These are phyloP conservation scores for Passer domesticus DNA, from an alignment of 2,113 vertebrate species.

Conservation along the genomic window DNA sequence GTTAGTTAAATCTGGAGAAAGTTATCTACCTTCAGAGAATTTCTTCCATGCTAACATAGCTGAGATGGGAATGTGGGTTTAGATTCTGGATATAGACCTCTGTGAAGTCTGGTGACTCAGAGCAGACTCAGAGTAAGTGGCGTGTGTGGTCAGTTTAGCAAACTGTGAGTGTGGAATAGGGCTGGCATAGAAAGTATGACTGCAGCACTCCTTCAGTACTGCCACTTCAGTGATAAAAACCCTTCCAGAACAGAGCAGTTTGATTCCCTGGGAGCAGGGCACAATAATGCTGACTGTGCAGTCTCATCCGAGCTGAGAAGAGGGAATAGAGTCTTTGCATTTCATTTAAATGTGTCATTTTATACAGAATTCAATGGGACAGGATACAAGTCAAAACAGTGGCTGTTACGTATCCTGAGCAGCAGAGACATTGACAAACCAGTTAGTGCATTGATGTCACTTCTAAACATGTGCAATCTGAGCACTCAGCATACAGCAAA, in stretches of 20 bases:
- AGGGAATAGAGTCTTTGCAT: not conserved
- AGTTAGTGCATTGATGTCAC: not conserved
- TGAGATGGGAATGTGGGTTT: constrained; percentile 24
- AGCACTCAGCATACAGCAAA: not conserved
- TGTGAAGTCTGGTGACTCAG: constrained; percentile 49
- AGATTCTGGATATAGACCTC: not conserved
- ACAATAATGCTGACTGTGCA: not conserved
- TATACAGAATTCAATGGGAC: not conserved
- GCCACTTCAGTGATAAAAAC: not conserved
- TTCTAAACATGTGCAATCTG: not conserved
- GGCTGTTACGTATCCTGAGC: not conserved
- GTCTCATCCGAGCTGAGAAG: not conserved
- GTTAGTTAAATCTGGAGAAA: not conserved
- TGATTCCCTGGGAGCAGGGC: not conserved
- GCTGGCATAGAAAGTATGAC: not conserved
- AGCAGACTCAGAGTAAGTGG: not conserved
- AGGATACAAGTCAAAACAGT: not conserved
- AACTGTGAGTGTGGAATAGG: not conserved
- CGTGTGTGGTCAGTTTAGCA: not conserved
- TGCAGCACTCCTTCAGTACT: not conserved
- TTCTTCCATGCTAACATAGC: not conserved
- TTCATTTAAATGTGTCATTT: not conserved
- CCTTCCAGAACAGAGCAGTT: not conserved
- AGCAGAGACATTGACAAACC: not conserved
- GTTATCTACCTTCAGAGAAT: not conserved